These are phyloP conservation scores for Cygnus atratus DNA, from an alignment of 2,113 vertebrate genomes.

Conservation along the genomic window DNA sequence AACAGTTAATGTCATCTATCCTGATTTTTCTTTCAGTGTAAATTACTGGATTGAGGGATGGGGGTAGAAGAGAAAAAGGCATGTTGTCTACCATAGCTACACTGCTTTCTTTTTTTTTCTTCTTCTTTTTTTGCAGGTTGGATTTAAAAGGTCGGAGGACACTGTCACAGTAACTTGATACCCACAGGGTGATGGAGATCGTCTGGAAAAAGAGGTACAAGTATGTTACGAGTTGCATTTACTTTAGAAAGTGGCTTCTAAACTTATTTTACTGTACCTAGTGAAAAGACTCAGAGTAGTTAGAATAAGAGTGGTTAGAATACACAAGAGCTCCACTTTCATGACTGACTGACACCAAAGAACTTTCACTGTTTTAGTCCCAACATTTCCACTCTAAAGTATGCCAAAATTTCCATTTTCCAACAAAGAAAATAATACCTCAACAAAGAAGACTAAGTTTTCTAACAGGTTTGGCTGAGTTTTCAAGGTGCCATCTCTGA, in stretches of 20 bases:
- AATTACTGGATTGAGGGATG: not conserved
- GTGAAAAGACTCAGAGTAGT: not conserved
- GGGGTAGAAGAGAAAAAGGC: not conserved
- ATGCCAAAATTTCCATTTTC: not conserved
- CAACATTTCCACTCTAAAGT: not conserved
- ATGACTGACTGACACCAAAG: not conserved
- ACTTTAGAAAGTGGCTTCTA: not conserved
- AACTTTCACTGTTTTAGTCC: not conserved
- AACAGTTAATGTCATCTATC: not conserved
- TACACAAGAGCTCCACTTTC: not conserved
- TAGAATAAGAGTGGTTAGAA: not conserved
- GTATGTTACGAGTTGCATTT: not conserved
- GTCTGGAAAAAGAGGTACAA: conserved; percentile 75
- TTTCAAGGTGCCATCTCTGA: conserved; percentile 85
- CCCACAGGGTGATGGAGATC: conserved; percentile 88
- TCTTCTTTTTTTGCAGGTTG: conserved; percentile 97
- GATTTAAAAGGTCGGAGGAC: conserved; percentile 91
- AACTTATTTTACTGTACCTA: not conserved
- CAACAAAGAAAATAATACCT: conserved; percentile 79
- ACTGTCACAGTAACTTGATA: conserved; percentile 87
- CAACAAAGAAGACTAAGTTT: conserved; percentile 94
- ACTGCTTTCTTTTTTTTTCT: conserved; percentile 95
- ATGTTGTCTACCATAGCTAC: conserved; percentile 77
- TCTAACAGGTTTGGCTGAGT: conserved; percentile 87
- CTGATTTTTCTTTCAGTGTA: not conserved